Evolutionary conservation across 2,113 vertebrate species (phyloP), one percentile per base, ranked within the genome.

Genomic region (Micromys minutus): DNA sequence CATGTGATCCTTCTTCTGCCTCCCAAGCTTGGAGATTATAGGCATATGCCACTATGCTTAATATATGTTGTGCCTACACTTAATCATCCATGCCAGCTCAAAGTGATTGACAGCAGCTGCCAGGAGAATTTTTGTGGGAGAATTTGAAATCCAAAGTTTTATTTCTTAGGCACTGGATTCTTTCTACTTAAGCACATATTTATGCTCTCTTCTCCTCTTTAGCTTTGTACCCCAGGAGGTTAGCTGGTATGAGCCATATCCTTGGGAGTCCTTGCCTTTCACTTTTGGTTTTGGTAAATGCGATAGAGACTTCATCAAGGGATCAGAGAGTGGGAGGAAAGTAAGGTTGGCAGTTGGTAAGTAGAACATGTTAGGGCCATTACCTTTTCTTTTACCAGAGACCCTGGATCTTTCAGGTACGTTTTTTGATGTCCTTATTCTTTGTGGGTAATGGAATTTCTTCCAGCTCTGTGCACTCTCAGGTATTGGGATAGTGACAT

Each of bases 11-110:
- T 67, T 24, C 42, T 87, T 52, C 84, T 52, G 10, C 19, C 45
- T 86, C 84, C 17, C 21, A 24, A 36, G 42, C 36, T 67, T n/a
- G 11, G 61, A 67, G 45, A 69, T 50, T 69, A n/a, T 12, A 67
- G 45, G 10, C 6, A 1, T 50, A 50, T 63, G 39, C 57, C 81
- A 45, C 80, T 19, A 31, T 19, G 26, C 57, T 63, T 39, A 59
- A 61, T 83, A 93, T 84, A 88, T 92, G 72, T 61, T n/a, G 47
- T 81, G 55, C n/a, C 91, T 96, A 90, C 21, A 89, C 79, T 81
- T 94, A 93, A 69, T 92, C 89, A 80, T 77, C 59, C 9, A 50
- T 31, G 61, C 55, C 76, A 94, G 89, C 47, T 74, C 19, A 65
- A 74, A 87, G 24, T 74, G 50, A 91, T 22, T 61, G 52, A 74